Percentiles rank a stretch among this genome's conserved stretches.
Evolutionary conservation across 1,140 invertebrate genomes (phyloP).

Genomic region (Wasmannia auropunctata): DNA sequence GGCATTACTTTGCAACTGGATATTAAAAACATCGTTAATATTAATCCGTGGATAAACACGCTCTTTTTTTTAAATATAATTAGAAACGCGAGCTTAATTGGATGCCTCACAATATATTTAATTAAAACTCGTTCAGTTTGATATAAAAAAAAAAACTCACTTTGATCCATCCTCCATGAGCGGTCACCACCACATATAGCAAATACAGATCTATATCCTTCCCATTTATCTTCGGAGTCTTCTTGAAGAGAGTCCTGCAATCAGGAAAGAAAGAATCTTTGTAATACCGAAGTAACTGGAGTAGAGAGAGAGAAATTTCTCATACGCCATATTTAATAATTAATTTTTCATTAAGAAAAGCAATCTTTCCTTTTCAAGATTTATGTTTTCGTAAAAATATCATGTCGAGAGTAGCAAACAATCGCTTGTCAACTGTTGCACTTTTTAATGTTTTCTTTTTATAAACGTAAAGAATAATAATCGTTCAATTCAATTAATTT

Average conservation of each 20-base stretch:
- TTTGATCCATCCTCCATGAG: constrained; percentile 96
- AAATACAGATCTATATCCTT: constrained; percentile 96
- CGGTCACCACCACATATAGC: constrained; percentile 95
- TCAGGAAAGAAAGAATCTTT: constrained; percentile 62
- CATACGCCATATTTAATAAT: background rate
- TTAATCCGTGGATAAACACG: background rate
- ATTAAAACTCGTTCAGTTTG: constrained; percentile 11
- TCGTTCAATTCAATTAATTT: background rate
- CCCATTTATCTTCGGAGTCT: constrained; percentile 93
- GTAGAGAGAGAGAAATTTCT: too few species aligned
- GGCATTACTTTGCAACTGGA: background rate
- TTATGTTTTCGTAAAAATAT: background rate
- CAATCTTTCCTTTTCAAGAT: background rate
- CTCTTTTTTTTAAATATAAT: background rate
- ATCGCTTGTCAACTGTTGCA: background rate
- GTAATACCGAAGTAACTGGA: background rate
- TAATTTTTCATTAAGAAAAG: background rate
- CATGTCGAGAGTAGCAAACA: background rate
- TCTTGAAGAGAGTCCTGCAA: constrained; percentile 91
- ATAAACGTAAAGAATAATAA: background rate
- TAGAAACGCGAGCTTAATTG: background rate
- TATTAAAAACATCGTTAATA: constrained; percentile 24
- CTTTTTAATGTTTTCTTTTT: background rate
- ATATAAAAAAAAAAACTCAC: constrained; percentile 86
- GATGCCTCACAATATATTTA: background rate